Evolutionary conservation across 92 coral and sea anemone genomes (phyloP).

Genomic region (Isaurus tuberculatus): DNA sequence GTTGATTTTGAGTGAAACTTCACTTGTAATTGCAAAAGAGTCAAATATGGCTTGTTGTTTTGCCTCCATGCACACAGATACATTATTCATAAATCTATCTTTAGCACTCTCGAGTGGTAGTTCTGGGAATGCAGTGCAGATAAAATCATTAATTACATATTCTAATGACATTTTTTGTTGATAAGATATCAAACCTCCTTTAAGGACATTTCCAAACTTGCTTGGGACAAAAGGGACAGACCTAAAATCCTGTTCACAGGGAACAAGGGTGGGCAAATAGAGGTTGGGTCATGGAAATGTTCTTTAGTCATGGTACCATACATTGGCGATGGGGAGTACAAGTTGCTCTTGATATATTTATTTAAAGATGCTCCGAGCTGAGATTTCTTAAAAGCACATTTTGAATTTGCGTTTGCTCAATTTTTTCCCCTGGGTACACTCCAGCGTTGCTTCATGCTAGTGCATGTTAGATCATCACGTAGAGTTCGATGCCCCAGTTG

Average conservation of each 20-base stretch:
- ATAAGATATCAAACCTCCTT: constrained; percentile 54
- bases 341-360: constrained; percentile 55
- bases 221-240: constrained; percentile 46
- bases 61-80: not conserved
- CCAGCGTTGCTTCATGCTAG: constrained; percentile 58
- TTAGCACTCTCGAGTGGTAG: constrained; percentile 46
- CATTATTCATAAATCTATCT: constrained; percentile 20
- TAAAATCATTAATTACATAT: constrained; percentile 58
- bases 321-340: constrained; percentile 59
- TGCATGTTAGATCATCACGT: constrained; percentile 71
- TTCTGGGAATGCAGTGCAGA: constrained; percentile 52
- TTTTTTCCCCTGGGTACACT: constrained; percentile 62
- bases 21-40: not conserved
- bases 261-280: constrained; percentile 42
- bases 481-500: constrained; percentile 51
- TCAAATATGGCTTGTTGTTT: not conserved
- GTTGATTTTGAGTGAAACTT: constrained; percentile 40
- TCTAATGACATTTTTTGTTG: constrained; percentile 54
- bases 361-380: constrained; percentile 47
- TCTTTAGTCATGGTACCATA: constrained; percentile 47
- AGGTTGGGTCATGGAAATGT: constrained; percentile 37
- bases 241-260: not conserved
- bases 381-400: constrained; percentile 56
- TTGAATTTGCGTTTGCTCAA: constrained; percentile 37
- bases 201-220: constrained; percentile 60